A percentile compares a stretch with the other conserved stretches of the same genome.
These are phyloP conservation scores for Tetragonisca angustula DNA, from an alignment of 2,888 invertebrate genomes.

Conservation along the genomic window DNA sequence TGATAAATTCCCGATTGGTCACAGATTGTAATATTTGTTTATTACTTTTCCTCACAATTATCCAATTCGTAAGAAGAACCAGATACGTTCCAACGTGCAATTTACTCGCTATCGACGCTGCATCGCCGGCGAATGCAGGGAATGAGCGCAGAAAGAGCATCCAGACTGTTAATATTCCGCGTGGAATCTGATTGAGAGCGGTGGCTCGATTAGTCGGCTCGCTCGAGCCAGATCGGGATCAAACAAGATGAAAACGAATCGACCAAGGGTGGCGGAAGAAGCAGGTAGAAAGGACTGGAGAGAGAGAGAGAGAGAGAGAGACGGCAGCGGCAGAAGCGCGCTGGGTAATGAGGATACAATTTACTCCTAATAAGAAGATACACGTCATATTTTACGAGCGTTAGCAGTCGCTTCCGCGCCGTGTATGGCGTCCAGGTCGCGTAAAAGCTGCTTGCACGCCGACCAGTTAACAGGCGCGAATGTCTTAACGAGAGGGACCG, in stretches of 20 bases:
- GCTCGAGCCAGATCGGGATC: conserved; percentile 35
- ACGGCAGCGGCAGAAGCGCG: conserved; percentile 15
- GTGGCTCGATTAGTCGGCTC: conserved; percentile 38
- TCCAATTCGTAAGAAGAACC: background rate
- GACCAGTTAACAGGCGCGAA: conserved; percentile 69
- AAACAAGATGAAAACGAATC: conserved; percentile 45
- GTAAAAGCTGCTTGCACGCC: conserved; percentile 53
- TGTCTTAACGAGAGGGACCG: conserved; percentile 61
- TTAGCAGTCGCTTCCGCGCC: conserved; percentile 70
- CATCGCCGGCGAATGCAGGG: background rate
- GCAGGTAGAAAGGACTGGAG: no score
- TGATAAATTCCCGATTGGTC: background rate
- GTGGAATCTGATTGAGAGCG: conserved; percentile 31
- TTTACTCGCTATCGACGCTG: background rate
- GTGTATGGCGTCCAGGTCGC: conserved; percentile 70
- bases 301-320: background rate
- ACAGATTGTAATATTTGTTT: background rate
- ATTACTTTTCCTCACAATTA: background rate
- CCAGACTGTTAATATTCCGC: conserved; percentile 33
- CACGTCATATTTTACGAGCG: conserved; percentile 81
- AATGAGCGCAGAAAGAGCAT: background rate
- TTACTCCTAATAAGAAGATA: conserved; percentile 82
- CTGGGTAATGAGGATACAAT: conserved; percentile 80
- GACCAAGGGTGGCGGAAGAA: background rate
- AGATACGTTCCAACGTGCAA: background rate